These are phyloP conservation scores for Aporophyla lueneburgensis DNA, from an alignment of 2,888 invertebrate species.

Conservation along the genomic window DNA sequence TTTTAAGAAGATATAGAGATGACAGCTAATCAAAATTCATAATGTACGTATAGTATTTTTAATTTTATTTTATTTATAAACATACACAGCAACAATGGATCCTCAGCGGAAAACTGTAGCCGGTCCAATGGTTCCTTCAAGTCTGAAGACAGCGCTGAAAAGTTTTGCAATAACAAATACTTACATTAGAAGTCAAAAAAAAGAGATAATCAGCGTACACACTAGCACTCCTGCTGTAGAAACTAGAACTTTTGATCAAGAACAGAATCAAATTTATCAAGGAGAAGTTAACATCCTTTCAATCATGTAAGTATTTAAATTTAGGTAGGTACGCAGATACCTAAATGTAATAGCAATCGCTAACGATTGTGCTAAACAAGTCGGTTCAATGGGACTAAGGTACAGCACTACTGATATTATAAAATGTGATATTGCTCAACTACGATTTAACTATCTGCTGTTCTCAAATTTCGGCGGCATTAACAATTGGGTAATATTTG, in stretches of 20 bases:
- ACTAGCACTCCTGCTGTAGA: constrained; percentile 83
- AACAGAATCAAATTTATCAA: constrained; percentile 83
- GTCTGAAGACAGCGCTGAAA: constrained; percentile 77
- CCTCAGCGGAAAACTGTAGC: constrained; percentile 79
- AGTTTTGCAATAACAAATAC: constrained; percentile 75
- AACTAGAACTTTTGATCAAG: constrained; percentile 74
- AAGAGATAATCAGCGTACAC: constrained; percentile 83
- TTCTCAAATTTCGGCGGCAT: background rate
- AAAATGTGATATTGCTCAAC: background rate
- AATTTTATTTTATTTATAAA: background rate
- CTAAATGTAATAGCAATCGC: background rate
- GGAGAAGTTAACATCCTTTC: constrained; percentile 86
- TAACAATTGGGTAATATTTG: background rate
- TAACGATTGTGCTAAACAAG: background rate
- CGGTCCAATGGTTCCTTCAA: constrained; percentile 82
- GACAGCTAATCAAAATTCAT: constrained; percentile 49
- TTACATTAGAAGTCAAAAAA: constrained; percentile 72
- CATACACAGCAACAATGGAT: constrained; percentile 73
- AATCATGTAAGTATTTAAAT: constrained; percentile 77
- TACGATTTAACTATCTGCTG: background rate
- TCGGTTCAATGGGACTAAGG: background rate
- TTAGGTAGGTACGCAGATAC: background rate
- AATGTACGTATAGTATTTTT: constrained; percentile 2
- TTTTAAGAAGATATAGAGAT: constrained; percentile 6
- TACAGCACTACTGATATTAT: background rate